Conservation (phyloP, 2,113 vertebrate species). For the Sapayoa aenigma region DNA sequence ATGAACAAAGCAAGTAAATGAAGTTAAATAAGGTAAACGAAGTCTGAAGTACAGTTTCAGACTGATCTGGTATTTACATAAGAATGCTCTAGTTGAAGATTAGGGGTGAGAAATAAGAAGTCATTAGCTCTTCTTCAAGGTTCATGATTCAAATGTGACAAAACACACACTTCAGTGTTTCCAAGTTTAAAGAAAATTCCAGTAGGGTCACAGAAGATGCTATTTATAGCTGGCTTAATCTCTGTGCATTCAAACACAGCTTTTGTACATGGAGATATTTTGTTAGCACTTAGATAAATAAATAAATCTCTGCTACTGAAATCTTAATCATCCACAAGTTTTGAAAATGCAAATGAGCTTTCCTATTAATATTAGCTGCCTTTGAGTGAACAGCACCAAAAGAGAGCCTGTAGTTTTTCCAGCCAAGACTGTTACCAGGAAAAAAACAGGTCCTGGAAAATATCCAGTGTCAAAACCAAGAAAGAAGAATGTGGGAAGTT, state of each 20-base stretch:
- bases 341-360: constrained; percentile 4
- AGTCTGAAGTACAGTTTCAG: neutral
- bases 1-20: neutral
- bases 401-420: neutral
- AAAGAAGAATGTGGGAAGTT: constrained; percentile 38
- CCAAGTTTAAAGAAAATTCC: constrained; percentile 74
- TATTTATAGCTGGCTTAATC: constrained; percentile 75
- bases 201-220: constrained; percentile 64
- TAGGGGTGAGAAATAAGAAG: constrained; percentile 51
- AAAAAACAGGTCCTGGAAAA: constrained; percentile 40
- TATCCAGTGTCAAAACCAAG: constrained; percentile 5
- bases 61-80: neutral
- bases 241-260: constrained; percentile 47
- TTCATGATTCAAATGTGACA: constrained; percentile 71
- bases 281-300: neutral
- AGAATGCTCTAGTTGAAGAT: constrained; percentile 38
- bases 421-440: neutral
- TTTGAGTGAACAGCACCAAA: constrained; percentile 1
- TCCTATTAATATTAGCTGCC: neutral
- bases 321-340: neutral
- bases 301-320: neutral
- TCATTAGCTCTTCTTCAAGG: constrained; percentile 72
- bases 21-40: neutral
- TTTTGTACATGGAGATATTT: constrained; percentile 33
- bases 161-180: constrained; percentile 77